phyloP scores from a whole-genome alignment of 2,797 vertebrate genomes.

The Ctenochaetus hawaiiensis region DNA sequence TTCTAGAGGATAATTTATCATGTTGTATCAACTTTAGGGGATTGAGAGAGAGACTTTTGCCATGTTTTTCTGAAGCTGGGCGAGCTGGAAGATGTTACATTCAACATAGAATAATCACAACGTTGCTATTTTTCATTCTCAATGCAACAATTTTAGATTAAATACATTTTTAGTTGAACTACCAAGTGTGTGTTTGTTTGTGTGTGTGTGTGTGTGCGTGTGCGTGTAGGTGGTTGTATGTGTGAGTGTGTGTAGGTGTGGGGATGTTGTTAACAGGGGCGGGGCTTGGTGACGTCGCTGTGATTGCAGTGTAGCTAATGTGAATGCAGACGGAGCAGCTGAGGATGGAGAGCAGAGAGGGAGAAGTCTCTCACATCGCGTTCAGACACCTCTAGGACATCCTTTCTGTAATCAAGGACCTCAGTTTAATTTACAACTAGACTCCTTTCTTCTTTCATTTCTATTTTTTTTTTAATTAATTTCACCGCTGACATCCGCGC shows the following conservation, averaged over 20 bases:
- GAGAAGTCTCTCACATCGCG: slow-evolving; percentile 28
- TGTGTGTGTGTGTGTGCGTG: slow-evolving; percentile 17
- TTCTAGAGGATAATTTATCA: not conserved
- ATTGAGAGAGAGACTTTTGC: not conserved
- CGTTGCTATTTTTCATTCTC: not conserved
- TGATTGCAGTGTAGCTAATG: slow-evolving; percentile 48
- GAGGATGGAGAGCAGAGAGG: slow-evolving; percentile 73
- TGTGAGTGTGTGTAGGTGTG: slow-evolving; percentile 1
- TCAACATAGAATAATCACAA: too few relatives aligned
- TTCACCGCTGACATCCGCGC: slow-evolving; percentile 37
- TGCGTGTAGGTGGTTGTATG: slow-evolving; percentile 13
- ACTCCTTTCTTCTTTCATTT: not conserved
- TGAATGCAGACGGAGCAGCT: slow-evolving; percentile 64
- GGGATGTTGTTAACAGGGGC: slow-evolving; percentile 43
- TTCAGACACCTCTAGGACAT: slow-evolving; percentile 23
- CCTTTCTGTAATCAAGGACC: slow-evolving; percentile 10
- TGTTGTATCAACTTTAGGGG: not conserved
- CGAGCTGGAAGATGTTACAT: too few relatives aligned
- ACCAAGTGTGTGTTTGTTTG: slow-evolving; percentile 3
- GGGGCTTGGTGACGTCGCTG: slow-evolving; percentile 65
- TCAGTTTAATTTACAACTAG: not conserved
- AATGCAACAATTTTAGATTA: not conserved
- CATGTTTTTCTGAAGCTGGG: too few relatives aligned
- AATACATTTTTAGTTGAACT: not conserved
- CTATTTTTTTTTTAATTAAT: not conserved